A percentile compares a stretch with the other conserved stretches of the same genome.
Conservation (phyloP, 2,888 invertebrate genomes). For the Lepidochitona cinerea region DNA sequence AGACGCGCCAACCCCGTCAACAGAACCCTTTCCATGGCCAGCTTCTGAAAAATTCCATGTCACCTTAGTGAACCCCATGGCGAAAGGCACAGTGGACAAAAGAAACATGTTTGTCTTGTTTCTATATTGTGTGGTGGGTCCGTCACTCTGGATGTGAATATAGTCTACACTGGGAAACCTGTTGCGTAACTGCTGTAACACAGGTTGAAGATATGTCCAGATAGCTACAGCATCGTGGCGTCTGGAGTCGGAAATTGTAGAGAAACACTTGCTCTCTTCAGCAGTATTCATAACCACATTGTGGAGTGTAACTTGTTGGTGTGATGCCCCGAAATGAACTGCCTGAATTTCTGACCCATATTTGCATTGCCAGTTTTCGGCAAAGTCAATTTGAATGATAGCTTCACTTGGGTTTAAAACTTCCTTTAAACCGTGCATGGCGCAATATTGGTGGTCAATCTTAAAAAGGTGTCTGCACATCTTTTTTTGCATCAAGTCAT, state of each 20-base stretch:
- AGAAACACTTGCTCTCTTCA: constrained; percentile 27
- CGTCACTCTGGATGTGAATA: constrained; percentile 58
- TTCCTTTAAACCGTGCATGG: constrained; percentile 29
- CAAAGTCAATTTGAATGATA: constrained; percentile 62
- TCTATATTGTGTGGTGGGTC: constrained; percentile 65
- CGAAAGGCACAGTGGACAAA: constrained; percentile 21
- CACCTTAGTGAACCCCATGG: constrained; percentile 41
- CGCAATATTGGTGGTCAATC: constrained; percentile 29
- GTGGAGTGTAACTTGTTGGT: constrained; percentile 62
- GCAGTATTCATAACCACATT: constrained; percentile 61
- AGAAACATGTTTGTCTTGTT: constrained; percentile 66
- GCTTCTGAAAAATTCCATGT: constrained; percentile 64
- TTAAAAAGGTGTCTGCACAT: constrained; percentile 27
- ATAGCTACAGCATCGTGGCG: constrained; percentile 64
- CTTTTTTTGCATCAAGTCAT: constrained; percentile 14
- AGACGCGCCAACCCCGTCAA: constrained; percentile 59
- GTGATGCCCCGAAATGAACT: constrained; percentile 55
- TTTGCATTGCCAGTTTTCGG: constrained; percentile 65
- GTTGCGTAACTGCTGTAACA: constrained; percentile 22
- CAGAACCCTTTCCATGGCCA: constrained; percentile 62
- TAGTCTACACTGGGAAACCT: background rate
- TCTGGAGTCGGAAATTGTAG: constrained; percentile 56
- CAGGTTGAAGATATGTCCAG: constrained; percentile 66
- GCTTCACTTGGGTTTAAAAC: constrained; percentile 32
- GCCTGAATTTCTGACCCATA: constrained; percentile 65